Evolutionary conservation across 2,113 vertebrate species (phyloP), one percentile per base, ranked within the genome.

Genomic region (Leptocoma aspasia): DNA sequence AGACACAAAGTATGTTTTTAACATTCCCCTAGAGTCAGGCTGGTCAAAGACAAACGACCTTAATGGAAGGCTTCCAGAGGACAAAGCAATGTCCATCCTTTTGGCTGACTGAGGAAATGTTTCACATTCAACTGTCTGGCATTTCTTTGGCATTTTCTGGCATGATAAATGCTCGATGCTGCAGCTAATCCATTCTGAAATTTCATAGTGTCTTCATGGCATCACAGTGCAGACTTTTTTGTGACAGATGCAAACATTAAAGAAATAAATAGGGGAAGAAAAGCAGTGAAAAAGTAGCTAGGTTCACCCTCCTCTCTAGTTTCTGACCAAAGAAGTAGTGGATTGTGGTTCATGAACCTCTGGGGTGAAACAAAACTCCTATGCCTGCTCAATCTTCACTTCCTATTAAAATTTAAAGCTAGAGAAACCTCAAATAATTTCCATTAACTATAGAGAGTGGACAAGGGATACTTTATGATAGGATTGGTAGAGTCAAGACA

Each of bases 11-110:
- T 56, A 49, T 59, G 63, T 45, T 95, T 87, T 94, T 86, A 92
- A 86, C 85, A 94, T 86, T 89, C 64, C 18, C 26, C 71, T 60
- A 11, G 39, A 75, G 87, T 61, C 86, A 80, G 60, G 39, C 68
- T 56, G 59, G 35, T 79, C 42, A 71, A 78, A 92, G 92, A 95
- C 26, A 82, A 94, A 92, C 50, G 2, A 37, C 60, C 28, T 60
- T 47, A 64, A 92, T 83, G 64, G 87, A 88, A 94, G 44, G 42
- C 52, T 90, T 95, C 73, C 80, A 91, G 86, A 94, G 86, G 86
- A 88, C 76, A 78, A 80, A 92, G n/a, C 22, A 49, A 42, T 0
- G 60, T 88, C 85, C 90, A 90, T 89, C 72, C 64, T 90, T 94
- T 64, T 88, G 85, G 33, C 84, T 88, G 85, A 68, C 68, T 52